These are phyloP conservation scores for Lycophotia porphyrea DNA, from an alignment of 2,888 invertebrate species.

Conservation along the genomic window DNA sequence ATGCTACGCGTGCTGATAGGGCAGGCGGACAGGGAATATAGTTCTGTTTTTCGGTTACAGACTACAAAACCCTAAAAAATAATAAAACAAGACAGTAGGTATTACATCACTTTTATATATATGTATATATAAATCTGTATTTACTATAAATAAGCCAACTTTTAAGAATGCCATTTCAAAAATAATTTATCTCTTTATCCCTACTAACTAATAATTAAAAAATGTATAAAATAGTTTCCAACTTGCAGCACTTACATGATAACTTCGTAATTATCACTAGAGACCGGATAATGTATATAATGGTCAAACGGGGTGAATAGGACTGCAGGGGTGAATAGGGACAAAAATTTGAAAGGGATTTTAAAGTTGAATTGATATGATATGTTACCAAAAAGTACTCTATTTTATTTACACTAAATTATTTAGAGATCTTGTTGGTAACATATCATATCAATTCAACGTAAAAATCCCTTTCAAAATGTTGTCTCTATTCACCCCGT, in stretches of 20 bases:
- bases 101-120: neutral
- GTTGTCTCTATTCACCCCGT: too few relatives aligned
- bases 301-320: too few relatives aligned
- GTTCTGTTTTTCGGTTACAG: neutral
- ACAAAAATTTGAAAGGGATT: too few relatives aligned
- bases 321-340: too few relatives aligned
- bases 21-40: neutral
- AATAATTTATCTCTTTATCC: conserved; percentile 28
- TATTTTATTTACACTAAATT: too few relatives aligned
- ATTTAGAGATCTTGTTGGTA: too few relatives aligned
- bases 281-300: neutral
- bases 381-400: too few relatives aligned
- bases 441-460: too few relatives aligned
- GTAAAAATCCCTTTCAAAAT: too few relatives aligned
- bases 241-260: conserved; percentile 1
- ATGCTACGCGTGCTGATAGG: too few relatives aligned
- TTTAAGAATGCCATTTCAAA: neutral
- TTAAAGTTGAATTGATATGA: too few relatives aligned
- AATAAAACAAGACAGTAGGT: neutral
- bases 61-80: neutral
- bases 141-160: neutral
- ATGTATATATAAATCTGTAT: neutral
- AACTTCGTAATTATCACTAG: neutral
- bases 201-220: conserved; percentile 26
- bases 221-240: neutral